A percentile compares a stretch with the other conserved stretches of the same genome.
Evolutionary conservation across 2,888 invertebrate species (phyloP).

Genomic region (Micropterix aruncella): DNA sequence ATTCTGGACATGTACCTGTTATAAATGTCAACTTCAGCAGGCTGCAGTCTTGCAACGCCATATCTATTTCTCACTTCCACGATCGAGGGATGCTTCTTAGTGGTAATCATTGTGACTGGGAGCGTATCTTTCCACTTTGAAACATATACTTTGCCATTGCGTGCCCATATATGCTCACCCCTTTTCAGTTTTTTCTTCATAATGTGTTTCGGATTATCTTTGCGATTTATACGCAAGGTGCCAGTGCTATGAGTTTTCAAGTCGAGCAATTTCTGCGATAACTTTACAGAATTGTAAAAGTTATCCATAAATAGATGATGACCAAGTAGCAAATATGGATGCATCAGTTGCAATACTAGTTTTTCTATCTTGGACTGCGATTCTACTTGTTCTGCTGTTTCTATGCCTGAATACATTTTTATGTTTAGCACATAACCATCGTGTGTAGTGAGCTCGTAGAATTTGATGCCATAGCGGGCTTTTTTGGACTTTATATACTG

Average conservation of each 20-base stretch:
- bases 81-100: constrained; percentile 13
- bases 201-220: constrained; percentile 12
- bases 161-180: constrained; percentile 15
- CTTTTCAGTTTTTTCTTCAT: constrained; percentile 13
- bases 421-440: constrained; percentile 16
- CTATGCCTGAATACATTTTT: constrained; percentile 14
- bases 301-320: constrained; percentile 14
- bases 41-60: constrained; percentile 9
- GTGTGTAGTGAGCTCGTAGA: constrained; percentile 14
- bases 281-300: constrained; percentile 12
- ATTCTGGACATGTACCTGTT: constrained; percentile 15
- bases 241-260: constrained; percentile 12
- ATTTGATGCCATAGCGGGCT: constrained; percentile 16
- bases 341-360: constrained; percentile 11
- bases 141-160: constrained; percentile 16
- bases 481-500: constrained; percentile 15
- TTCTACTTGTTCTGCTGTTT: constrained; percentile 7
- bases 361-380: constrained; percentile 10
- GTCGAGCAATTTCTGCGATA: constrained; percentile 12
- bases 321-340: constrained; percentile 13
- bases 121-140: constrained; percentile 16
- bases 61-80: constrained; percentile 11
- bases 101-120: constrained; percentile 16
- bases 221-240: constrained; percentile 12
- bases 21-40: constrained; percentile 10